Conservation (phyloP, 2,888 invertebrate species). For the Drosophila austrosaltans region DNA sequence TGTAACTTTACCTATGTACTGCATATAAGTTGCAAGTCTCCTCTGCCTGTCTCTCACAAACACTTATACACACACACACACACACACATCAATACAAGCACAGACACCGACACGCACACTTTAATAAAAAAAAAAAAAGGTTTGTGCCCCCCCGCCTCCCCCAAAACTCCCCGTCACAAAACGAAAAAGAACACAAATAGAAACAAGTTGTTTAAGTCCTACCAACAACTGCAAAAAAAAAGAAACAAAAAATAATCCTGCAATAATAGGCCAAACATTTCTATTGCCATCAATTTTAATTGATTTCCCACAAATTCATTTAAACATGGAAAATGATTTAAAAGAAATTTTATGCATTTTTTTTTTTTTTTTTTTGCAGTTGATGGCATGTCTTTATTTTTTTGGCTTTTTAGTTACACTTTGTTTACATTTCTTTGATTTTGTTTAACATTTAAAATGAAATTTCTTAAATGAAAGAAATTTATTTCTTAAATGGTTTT, state of each 20-base stretch:
- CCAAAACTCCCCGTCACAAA: background rate
- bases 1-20: conserved; percentile 11
- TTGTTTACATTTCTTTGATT: background rate
- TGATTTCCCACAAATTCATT: no score
- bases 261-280: no score
- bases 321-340: no score
- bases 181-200: background rate
- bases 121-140: background rate
- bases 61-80: conserved; percentile 2
- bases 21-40: conserved; percentile 14
- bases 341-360: no score
- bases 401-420: no score
- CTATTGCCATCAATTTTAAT: no score
- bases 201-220: background rate
- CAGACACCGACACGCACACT: background rate
- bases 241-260: no score
- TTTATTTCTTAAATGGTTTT: background rate
- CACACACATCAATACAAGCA: background rate
- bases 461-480: no score
- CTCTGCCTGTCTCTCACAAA: conserved; percentile 13
- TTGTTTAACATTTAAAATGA: background rate
- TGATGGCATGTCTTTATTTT: no score
- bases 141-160: background rate
- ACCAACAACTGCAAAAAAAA: background rate
- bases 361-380: no score